A percentile compares a stretch with the other conserved stretches of the same genome.
phyloP scores from a whole-genome alignment of 1,140 invertebrate species.

The Drosophila asahinai region DNA sequence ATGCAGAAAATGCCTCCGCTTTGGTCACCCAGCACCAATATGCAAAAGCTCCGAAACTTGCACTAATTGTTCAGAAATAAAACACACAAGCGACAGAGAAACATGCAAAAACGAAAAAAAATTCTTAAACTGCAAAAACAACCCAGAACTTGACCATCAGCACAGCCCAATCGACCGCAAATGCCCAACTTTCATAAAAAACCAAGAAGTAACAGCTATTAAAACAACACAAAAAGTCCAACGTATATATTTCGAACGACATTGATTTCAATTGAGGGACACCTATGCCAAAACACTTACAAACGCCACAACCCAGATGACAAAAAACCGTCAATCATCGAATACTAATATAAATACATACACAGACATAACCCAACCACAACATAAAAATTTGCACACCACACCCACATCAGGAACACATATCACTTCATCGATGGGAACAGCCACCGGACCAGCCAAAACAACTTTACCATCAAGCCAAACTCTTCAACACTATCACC shows the following conservation, averaged over 20 bases:
- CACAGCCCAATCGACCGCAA: neutral
- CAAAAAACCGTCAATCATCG: too few relatives aligned
- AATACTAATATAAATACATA: too few relatives aligned
- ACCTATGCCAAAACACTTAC: too few relatives aligned
- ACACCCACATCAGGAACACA: neutral
- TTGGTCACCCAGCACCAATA: neutral
- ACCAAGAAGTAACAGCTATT: too few relatives aligned
- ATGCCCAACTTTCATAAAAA: too few relatives aligned
- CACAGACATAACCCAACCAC: conserved; percentile 5
- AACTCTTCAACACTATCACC: neutral
- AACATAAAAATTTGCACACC: conserved; percentile 1
- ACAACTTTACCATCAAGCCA: conserved; percentile 3
- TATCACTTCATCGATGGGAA: neutral
- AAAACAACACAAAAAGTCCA: too few relatives aligned
- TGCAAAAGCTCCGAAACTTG: conserved; percentile 11
- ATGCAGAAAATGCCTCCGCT: too few relatives aligned
- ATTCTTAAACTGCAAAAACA: conserved; percentile 8
- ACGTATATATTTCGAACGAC: too few relatives aligned
- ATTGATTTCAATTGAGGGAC: too few relatives aligned
- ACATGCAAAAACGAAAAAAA: conserved; percentile 7
- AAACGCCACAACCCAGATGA: too few relatives aligned
- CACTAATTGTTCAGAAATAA: conserved; percentile 7
- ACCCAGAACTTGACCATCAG: conserved; percentile 1
- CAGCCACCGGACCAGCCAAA: neutral
- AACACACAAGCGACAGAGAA: neutral